These are phyloP conservation scores for Parazoanthus darwini DNA, from an alignment of 92 coral and sea anemone species.

Conservation along the genomic window DNA sequence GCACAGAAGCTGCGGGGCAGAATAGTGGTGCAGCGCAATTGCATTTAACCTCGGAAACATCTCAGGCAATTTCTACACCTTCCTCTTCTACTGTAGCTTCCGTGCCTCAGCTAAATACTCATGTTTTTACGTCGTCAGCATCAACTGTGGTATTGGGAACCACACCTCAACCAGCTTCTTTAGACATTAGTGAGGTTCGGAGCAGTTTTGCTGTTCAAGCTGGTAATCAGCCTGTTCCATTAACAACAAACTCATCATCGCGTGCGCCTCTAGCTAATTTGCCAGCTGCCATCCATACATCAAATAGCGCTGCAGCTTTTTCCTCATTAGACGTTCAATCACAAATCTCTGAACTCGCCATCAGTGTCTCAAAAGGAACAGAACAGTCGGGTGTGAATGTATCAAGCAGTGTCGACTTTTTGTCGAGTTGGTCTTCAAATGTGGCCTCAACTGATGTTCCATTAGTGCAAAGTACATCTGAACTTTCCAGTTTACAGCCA, in stretches of 20 bases:
- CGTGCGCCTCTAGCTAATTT: background rate
- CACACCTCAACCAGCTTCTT: background rate
- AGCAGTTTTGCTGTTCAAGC: background rate
- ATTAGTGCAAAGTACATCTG: constrained; percentile 10
- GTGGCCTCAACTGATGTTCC: background rate
- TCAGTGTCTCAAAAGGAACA: constrained; percentile 16
- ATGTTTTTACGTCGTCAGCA: background rate
- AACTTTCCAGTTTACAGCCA: constrained; percentile 10
- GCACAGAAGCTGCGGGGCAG: background rate
- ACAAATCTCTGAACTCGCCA: constrained; percentile 22
- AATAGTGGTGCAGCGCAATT: background rate
- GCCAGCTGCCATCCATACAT: constrained; percentile 2
- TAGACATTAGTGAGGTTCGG: background rate
- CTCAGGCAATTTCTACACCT: background rate
- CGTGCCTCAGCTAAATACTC: background rate
- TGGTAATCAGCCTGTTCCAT: background rate
- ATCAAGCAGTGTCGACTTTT: constrained; percentile 1
- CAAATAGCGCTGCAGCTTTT: background rate
- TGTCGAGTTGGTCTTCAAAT: constrained; percentile 10
- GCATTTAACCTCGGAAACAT: background rate
- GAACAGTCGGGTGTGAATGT: background rate
- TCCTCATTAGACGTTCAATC: background rate
- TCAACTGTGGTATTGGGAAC: background rate
- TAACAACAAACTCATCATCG: background rate
- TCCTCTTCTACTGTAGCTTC: background rate